A percentile compares a stretch with the other conserved stretches of the same genome.
These are phyloP conservation scores for Panulirus ornatus DNA, from an alignment of 1,140 invertebrate genomes.

Conservation along the genomic window DNA sequence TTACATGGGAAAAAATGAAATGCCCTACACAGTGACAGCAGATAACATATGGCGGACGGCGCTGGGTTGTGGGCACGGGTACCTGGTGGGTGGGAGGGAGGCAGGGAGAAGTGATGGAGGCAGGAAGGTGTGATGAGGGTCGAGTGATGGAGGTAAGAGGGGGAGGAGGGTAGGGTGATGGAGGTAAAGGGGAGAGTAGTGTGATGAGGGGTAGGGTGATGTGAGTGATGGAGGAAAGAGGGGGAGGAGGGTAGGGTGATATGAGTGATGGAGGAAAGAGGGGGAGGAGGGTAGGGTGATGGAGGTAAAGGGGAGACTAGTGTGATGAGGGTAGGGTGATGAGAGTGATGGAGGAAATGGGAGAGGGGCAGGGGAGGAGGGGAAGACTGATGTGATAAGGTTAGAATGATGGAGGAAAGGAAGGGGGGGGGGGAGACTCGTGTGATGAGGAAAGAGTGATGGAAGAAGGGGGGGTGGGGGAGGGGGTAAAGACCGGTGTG, in stretches of 20 bases:
- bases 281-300: not conserved
- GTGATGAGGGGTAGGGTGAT: not conserved
- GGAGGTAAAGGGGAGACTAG: constrained; percentile 32
- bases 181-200: not conserved
- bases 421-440: not conserved
- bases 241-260: not conserved
- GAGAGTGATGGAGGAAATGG: not conserved
- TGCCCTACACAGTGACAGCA: constrained; percentile 53
- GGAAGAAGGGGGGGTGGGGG: not conserved
- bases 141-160: not conserved
- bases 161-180: not conserved
- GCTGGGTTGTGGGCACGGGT: not conserved
- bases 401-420: not conserved
- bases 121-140: no score
- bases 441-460: not conserved
- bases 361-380: not conserved
- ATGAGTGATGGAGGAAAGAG: not conserved
- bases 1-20: constrained; percentile 30
- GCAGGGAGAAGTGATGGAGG: not conserved
- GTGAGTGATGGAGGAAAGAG: not conserved
- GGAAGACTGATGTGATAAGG: not conserved
- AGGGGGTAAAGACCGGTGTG: not conserved
- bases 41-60: constrained; percentile 58
- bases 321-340: not conserved
- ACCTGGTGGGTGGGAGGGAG: no score